Percentiles rank a stretch among this genome's conserved stretches.
phyloP scores from a whole-genome alignment of 1,140 invertebrate genomes.

The Trichomalopsis sarcophagae region DNA sequence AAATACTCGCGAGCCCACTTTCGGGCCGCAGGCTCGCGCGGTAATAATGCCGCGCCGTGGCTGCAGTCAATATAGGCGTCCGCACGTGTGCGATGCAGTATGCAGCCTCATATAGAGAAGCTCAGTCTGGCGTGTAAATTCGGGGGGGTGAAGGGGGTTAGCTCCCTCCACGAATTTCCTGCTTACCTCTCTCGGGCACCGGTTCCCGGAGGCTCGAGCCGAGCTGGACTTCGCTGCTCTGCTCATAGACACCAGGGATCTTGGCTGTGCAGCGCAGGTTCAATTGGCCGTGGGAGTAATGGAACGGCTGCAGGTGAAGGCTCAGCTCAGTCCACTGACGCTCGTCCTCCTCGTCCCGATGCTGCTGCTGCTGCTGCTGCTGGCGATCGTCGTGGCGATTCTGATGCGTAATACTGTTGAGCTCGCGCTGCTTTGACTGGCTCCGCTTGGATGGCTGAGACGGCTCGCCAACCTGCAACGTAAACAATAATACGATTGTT shows the following conservation, averaged over 20 bases:
- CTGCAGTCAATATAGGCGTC: not conserved
- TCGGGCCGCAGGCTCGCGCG: too few species aligned
- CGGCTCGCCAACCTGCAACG: conserved; percentile 25
- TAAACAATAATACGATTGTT: not conserved
- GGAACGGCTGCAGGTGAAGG: conserved; percentile 62
- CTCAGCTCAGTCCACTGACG: conserved; percentile 63
- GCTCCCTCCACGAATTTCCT: not conserved
- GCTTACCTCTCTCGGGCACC: conserved; percentile 68
- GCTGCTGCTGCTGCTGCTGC: not conserved
- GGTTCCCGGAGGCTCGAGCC: conserved; percentile 64
- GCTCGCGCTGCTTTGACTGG: conserved; percentile 42
- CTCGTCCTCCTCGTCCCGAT: conserved; percentile 23
- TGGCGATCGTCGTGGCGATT: not conserved
- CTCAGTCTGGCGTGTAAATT: not conserved
- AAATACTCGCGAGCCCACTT: not conserved
- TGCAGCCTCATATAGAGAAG: not conserved
- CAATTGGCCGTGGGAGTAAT: conserved; percentile 68
- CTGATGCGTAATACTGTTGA: conserved; percentile 26
- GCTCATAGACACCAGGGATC: conserved; percentile 64
- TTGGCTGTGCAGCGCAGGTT: conserved; percentile 67
- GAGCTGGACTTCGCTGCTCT: conserved; percentile 63
- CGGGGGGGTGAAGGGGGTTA: not conserved
- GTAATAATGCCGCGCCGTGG: not conserved
- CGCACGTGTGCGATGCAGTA: too few species aligned
- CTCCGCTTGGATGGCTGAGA: not conserved